phyloP scores from a whole-genome alignment of 2,797 vertebrate genomes.

The Adelosebastes latens region DNA sequence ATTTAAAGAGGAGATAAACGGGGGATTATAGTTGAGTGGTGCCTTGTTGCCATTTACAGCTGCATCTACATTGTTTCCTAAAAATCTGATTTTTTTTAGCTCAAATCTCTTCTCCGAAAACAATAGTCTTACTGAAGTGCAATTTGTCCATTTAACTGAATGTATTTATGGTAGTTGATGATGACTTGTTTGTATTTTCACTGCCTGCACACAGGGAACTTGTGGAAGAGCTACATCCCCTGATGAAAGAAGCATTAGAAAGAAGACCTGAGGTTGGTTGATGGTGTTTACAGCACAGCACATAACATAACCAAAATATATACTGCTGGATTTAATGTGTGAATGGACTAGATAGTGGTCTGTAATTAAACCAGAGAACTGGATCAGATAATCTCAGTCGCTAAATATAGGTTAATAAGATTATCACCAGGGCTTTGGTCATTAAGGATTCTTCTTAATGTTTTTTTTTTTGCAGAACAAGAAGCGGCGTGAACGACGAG shows the following conservation, averaged over 20 bases:
- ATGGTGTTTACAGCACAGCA: neutral
- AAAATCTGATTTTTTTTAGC: slow-evolving; percentile 14
- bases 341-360: neutral
- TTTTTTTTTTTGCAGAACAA: slow-evolving; percentile 87
- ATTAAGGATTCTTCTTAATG: neutral
- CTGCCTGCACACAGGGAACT: slow-evolving; percentile 85
- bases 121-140: neutral
- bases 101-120: slow-evolving; percentile 17
- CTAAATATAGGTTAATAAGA: neutral
- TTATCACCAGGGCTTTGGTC: neutral
- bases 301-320: neutral
- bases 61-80: slow-evolving; percentile 21
- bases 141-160: neutral
- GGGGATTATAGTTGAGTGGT: slow-evolving; percentile 52
- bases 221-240: slow-evolving; percentile 95
- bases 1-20: slow-evolving; percentile 51
- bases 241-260: slow-evolving; percentile 98
- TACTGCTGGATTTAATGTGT: neutral
- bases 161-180: neutral
- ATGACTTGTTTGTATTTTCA: neutral
- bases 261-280: slow-evolving; percentile 94
- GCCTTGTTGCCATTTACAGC: slow-evolving; percentile 28
- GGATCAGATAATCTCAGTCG: neutral
- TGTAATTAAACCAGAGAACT: neutral
- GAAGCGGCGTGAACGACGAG: slow-evolving; percentile 93